Conservation (phyloP, 92 coral and sea anemone species). For the Parazoanthus atlanticus region DNA sequence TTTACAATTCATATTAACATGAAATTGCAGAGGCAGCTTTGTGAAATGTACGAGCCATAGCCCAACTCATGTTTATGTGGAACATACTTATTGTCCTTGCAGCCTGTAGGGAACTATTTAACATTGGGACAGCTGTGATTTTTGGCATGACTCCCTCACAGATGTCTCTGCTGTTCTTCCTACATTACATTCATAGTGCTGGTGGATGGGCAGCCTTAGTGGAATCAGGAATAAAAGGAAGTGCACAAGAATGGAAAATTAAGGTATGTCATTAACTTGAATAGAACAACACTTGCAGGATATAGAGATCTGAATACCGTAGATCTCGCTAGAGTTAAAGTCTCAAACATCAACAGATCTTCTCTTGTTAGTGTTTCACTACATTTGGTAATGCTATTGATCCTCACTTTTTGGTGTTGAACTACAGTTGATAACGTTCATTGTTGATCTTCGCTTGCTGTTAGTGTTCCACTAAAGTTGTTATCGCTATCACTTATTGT, state of each 20-base stretch:
- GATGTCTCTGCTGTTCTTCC: conserved; percentile 87
- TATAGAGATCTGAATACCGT: neutral
- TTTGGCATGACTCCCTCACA: conserved; percentile 91
- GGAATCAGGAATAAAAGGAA: conserved; percentile 76
- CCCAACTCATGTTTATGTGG: too few relatives aligned
- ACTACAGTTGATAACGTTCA: too few relatives aligned
- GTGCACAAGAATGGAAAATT: conserved; percentile 92
- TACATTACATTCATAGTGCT: conserved; percentile 79
- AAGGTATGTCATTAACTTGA: conserved; percentile 54
- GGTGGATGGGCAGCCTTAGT: conserved; percentile 78
- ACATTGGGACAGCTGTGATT: conserved; percentile 69
- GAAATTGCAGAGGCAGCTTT: too few relatives aligned
- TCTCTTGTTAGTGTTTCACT: neutral
- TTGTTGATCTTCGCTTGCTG: too few relatives aligned
- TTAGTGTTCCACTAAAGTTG: too few relatives aligned
- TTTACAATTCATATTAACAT: too few relatives aligned
- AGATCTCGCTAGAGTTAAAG: neutral
- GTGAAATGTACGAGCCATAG: neutral
- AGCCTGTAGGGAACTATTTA: conserved; percentile 73
- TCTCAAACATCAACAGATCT: neutral
- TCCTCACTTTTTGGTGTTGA: too few relatives aligned
- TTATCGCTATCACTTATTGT: neutral
- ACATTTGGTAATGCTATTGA: neutral
- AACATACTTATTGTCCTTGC: neutral
- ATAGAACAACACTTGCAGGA: neutral